Percentiles rank a stretch among this genome's conserved stretches.
Evolutionary conservation across 2,797 vertebrate genomes (phyloP).

Genomic region (Lepus oiostolus): DNA sequence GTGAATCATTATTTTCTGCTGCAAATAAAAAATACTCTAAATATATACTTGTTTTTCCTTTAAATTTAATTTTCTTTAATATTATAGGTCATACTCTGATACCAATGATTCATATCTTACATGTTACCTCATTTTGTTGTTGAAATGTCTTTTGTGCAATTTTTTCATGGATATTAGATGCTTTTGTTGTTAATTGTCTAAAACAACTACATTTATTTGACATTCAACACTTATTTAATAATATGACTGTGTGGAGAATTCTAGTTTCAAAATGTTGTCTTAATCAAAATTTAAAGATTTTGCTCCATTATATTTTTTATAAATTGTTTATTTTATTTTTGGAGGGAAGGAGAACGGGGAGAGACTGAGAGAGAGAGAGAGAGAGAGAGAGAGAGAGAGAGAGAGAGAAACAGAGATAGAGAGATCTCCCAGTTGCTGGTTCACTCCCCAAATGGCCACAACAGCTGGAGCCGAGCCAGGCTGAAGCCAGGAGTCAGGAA

Average conservation of each 20-base stretch:
- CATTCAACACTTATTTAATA: not conserved
- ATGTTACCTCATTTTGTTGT: slow-evolving; percentile 5
- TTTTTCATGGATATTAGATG: not conserved
- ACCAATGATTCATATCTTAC: not conserved
- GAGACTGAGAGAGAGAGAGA: too few species aligned
- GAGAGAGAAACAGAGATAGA: too few species aligned
- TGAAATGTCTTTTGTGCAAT: slow-evolving; percentile 18
- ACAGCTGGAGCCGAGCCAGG: too few species aligned
- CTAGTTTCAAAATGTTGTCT: slow-evolving; percentile 47
- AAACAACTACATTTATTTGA: slow-evolving; percentile 33
- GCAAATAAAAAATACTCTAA: slow-evolving; percentile 4
- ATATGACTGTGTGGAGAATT: not conserved
- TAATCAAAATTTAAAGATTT: slow-evolving; percentile 3
- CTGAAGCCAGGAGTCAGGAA: too few species aligned
- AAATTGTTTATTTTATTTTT: too few species aligned
- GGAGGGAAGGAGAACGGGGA: too few species aligned
- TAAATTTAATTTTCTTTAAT: not conserved
- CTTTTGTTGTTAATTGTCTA: slow-evolving; percentile 4
- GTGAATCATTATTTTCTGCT: not conserved
- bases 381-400: too few species aligned
- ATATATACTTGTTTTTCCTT: not conserved
- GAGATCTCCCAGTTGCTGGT: too few species aligned
- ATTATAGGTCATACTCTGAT: not conserved
- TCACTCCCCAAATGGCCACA: too few species aligned
- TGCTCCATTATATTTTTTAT: not conserved